phyloP scores from a whole-genome alignment of 2,888 invertebrate genomes.

The Philhelius pedissequus region DNA sequence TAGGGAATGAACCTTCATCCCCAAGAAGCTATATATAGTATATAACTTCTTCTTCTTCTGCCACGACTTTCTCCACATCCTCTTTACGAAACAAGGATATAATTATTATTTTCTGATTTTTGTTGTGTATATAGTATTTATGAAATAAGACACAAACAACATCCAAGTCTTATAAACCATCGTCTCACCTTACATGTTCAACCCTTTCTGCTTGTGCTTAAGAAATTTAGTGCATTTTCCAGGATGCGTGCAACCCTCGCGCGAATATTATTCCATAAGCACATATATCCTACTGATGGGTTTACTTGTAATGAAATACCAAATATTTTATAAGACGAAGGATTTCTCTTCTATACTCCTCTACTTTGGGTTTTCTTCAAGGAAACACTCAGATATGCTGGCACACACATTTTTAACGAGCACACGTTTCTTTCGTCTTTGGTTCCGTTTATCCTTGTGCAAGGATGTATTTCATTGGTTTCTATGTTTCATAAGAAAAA shows the following conservation, averaged over 20 bases:
- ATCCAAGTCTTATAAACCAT: conserved; percentile 2
- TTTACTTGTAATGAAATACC: conserved; percentile 64
- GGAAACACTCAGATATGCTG: conserved; percentile 33
- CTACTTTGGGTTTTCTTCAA: conserved; percentile 17
- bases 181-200: conserved; percentile 44
- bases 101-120: conserved; percentile 64
- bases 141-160: conserved; percentile 61
- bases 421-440: conserved; percentile 2
- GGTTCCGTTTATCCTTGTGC: background rate
- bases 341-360: conserved; percentile 7
- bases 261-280: conserved; percentile 42
- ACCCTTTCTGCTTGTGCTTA: conserved; percentile 5
- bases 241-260: conserved; percentile 57
- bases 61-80: conserved; percentile 15
- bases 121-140: conserved; percentile 45
- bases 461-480: conserved; percentile 50
- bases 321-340: conserved; percentile 65
- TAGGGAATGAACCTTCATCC: conserved; percentile 50
- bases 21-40: background rate
- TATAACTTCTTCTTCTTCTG: conserved; percentile 21
- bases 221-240: conserved; percentile 48
- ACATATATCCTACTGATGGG: conserved; percentile 31
- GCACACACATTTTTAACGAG: conserved; percentile 25
- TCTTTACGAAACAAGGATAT: conserved; percentile 54
- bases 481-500: conserved; percentile 14